Base-by-base conservation (phyloP, 2,888 invertebrate species). In the Diarsia mendica region DNA sequence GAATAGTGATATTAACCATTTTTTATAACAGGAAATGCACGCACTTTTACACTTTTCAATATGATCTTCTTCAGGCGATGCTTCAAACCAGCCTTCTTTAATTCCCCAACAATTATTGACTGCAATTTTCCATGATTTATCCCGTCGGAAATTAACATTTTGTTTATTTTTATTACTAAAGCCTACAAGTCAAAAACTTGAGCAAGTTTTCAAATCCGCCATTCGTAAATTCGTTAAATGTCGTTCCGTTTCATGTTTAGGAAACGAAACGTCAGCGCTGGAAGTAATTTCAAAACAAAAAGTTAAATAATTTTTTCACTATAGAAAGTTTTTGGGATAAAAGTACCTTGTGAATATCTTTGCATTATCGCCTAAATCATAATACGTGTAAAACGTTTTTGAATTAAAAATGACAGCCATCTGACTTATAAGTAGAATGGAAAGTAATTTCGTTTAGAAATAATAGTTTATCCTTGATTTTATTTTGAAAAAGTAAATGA, bases 11-110 rank as follows among this genome's bases (percentile, higher is more conserved):
- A 15, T 15, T 48, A 64, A 23, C n/a, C 49, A 79, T 60, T 67
- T 11, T 48, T 60, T 53, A 4, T 53, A 77, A 85, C 82, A 85
- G 72, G 73, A 74, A 74, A 77, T 63, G 58, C 72, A 89, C 96
- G 92, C 87, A 97, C 97, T 95, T 97, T 96, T 13, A 95, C 93
- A 91, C 92, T 94, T 95, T 97, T 96, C 84, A 95, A 90, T 92
- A 97, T 97, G 72, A 94, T 95, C 90, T 98, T 98, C 90, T 98
- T 98, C 66, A 97, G 93, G 70, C 98, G 97, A 91, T 97, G 97
- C 92, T 98, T 98, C 85, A 98, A 96, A 60, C 98, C 98, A 69
- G 97, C 97, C 89, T 97, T 97, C 88, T 97, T 97, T 67, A 98
- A 94, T 93, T 98, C 97, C 80, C 97, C 97, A 28, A 97, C 95